phyloP scores from a whole-genome alignment of 2,888 invertebrate genomes.

The Temnothorax unifasciatus region DNA sequence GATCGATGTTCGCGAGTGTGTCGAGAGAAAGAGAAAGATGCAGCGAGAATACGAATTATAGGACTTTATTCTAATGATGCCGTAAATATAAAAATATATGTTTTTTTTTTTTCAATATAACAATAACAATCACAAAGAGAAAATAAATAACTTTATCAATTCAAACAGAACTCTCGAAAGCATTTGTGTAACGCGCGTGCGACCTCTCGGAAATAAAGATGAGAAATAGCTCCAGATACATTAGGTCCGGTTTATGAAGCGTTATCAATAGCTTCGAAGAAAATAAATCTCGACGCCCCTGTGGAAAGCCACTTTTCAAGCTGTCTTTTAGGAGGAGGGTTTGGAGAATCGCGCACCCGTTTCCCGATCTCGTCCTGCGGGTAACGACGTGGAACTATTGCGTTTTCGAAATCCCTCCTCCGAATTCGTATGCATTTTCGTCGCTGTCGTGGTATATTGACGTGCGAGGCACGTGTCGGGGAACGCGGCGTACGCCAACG shows the following conservation, averaged over 20 bases:
- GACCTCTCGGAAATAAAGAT: slow-evolving; percentile 49
- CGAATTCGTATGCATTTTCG: slow-evolving; percentile 70
- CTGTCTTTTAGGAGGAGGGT: slow-evolving; percentile 47
- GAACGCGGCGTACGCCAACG: slow-evolving; percentile 64
- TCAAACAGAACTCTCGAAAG: not conserved
- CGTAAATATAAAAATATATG: no score
- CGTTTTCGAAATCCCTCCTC: slow-evolving; percentile 69
- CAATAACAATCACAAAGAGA: not conserved
- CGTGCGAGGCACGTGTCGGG: slow-evolving; percentile 74
- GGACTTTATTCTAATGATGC: not conserved
- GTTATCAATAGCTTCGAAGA: slow-evolving; percentile 71
- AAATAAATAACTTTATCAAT: slow-evolving; percentile 17
- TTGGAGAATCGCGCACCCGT: slow-evolving; percentile 29
- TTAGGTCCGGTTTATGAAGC: slow-evolving; percentile 67
- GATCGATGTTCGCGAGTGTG: slow-evolving; percentile 8
- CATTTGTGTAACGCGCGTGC: slow-evolving; percentile 2
- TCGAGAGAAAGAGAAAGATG: not conserved
- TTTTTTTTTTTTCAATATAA: no score
- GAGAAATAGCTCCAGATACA: slow-evolving; percentile 66
- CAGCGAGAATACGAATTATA: slow-evolving; percentile 6
- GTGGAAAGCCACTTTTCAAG: slow-evolving; percentile 58
- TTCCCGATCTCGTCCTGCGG: slow-evolving; percentile 53
- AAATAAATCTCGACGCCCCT: slow-evolving; percentile 70
- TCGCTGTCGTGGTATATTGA: slow-evolving; percentile 69
- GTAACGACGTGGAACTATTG: slow-evolving; percentile 76